phyloP scores from a whole-genome alignment of 2,797 vertebrate genomes.

The Silurus lanzhouensis region DNA sequence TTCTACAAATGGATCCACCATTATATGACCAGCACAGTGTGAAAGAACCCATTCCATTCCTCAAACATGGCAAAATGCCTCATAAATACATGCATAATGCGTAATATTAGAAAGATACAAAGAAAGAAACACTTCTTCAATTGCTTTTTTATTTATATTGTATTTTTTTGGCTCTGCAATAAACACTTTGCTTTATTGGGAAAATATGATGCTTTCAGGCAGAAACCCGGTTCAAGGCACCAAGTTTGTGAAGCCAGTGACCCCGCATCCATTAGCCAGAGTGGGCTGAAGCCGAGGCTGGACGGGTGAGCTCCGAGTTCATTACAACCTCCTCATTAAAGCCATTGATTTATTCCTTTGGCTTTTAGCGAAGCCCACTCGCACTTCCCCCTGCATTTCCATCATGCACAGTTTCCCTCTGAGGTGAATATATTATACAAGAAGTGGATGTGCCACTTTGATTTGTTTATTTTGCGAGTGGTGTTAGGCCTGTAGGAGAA shows the following conservation, averaged over 20 bases:
- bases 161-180: neutral
- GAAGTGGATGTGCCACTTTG: conserved; percentile 15
- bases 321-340: conserved; percentile 59
- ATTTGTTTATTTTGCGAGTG: conserved; percentile 31
- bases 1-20: neutral
- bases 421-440: conserved; percentile 21
- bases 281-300: conserved; percentile 41
- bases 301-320: conserved; percentile 46
- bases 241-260: conserved; percentile 44
- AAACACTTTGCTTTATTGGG: neutral
- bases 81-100: neutral
- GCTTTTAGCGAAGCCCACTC: conserved; percentile 37
- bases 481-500: conserved; percentile 20
- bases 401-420: conserved; percentile 15
- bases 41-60: neutral
- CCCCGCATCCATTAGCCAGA: conserved; percentile 46
- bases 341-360: conserved; percentile 50
- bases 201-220: neutral
- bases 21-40: neutral
- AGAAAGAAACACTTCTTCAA: neutral
- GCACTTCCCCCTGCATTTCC: conserved; percentile 26
- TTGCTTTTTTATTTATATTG: neutral
- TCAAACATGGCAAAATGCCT: neutral
- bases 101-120: neutral
- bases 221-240: conserved; percentile 18